Percentiles rank a stretch among this genome's conserved stretches.
Conservation (phyloP, 2,113 vertebrate genomes). For the Lycaon pictus region DNA sequence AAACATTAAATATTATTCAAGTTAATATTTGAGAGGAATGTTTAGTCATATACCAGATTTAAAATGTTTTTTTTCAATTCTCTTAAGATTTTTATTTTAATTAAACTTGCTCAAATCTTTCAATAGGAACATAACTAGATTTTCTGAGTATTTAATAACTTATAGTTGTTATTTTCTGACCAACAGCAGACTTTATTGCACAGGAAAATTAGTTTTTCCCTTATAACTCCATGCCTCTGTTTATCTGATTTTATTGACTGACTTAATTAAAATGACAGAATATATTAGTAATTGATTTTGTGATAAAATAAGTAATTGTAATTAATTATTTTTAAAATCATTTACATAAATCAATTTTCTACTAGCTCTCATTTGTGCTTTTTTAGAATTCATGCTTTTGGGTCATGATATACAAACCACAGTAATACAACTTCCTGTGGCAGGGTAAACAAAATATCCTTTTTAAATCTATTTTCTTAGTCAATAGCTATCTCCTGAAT, state of each 20-base stretch:
- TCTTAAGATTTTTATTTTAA: constrained; percentile 45
- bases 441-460: background rate
- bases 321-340: constrained; percentile 82
- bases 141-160: constrained; percentile 76
- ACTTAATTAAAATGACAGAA: constrained; percentile 84
- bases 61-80: constrained; percentile 30
- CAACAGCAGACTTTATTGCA: constrained; percentile 61
- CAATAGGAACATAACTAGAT: constrained; percentile 52
- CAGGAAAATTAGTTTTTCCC: constrained; percentile 77
- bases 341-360: constrained; percentile 78
- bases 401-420: constrained; percentile 59
- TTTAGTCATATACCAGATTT: background rate
- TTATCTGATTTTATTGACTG: constrained; percentile 83
- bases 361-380: constrained; percentile 64
- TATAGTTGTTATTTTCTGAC: constrained; percentile 70
- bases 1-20: background rate
- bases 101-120: constrained; percentile 28
- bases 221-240: constrained; percentile 75
- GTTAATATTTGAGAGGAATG: background rate
- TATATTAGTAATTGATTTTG: constrained; percentile 85
- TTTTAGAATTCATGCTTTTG: constrained; percentile 69
- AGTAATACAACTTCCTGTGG: background rate
- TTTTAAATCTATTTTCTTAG: background rate
- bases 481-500: background rate
- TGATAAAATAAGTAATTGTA: constrained; percentile 86